Percentiles rank a stretch among this genome's conserved stretches.
These are phyloP conservation scores for Thunnus maccoyii DNA, from an alignment of 2,113 vertebrate species.

Conservation along the genomic window DNA sequence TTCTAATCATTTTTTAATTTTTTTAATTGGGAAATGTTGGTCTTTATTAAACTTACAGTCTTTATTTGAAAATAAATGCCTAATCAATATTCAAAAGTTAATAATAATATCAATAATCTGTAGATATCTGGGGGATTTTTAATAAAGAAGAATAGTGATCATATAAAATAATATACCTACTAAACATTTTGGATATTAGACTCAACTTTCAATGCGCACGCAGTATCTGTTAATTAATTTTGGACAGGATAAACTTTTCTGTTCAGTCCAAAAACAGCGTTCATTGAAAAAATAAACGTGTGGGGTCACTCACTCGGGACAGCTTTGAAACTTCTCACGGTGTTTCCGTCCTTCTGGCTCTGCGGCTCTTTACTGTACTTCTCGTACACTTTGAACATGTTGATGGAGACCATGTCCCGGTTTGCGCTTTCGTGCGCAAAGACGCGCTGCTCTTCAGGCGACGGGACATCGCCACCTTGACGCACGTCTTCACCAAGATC, in stretches of 20 bases:
- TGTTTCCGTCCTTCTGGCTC: conserved; percentile 88
- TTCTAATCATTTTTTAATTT: not conserved
- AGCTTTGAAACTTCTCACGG: conserved; percentile 92
- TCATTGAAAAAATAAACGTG: not conserved
- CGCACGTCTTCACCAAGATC: conserved; percentile 39
- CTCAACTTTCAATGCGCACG: no score
- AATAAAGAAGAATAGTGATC: not conserved
- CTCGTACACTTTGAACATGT: conserved; percentile 93
- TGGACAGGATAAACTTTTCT: not conserved
- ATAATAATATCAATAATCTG: not conserved
- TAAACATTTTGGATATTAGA: no score
- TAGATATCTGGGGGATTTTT: not conserved
- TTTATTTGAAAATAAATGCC: no score
- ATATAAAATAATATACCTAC: no score
- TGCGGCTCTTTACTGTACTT: conserved; percentile 87
- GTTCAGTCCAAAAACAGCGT: not conserved
- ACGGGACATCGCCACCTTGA: conserved; percentile 31
- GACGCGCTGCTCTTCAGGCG: conserved; percentile 42
- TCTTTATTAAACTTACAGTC: no score
- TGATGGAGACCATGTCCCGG: conserved; percentile 87
- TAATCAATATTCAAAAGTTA: no score
- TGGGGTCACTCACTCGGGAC: conserved; percentile 86
- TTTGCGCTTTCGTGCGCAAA: conserved; percentile 66
- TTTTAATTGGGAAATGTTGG: not conserved
- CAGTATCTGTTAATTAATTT: not conserved